Evolutionary conservation across 1,140 invertebrate species (phyloP).

Genomic region (Monochamus saltuarius): DNA sequence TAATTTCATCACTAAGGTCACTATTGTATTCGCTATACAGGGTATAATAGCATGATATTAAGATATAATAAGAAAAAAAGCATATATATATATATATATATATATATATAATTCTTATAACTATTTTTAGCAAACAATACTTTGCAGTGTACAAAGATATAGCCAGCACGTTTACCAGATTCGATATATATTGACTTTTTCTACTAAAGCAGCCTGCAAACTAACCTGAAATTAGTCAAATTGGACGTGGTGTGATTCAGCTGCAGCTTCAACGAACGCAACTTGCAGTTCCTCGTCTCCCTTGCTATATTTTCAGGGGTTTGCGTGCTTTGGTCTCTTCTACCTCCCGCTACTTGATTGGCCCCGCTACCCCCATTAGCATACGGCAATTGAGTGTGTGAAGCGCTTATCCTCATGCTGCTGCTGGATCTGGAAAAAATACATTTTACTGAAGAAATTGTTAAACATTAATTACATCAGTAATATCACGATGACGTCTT

Average conservation of each 20-base stretch:
- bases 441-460: not conserved
- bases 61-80: too few relatives aligned
- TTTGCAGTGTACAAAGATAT: too few relatives aligned
- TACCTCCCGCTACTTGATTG: conserved; percentile 41
- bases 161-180: too few relatives aligned
- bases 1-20: too few relatives aligned
- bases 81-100: too few relatives aligned
- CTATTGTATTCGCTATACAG: too few relatives aligned
- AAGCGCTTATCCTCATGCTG: conserved; percentile 52
- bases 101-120: too few relatives aligned
- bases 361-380: conserved; percentile 55
- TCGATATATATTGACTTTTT: too few relatives aligned
- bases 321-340: conserved; percentile 65
- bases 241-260: conserved; percentile 63
- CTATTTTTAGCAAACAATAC: too few relatives aligned
- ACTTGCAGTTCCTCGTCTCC: conserved; percentile 65
- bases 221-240: conserved; percentile 65
- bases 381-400: conserved; percentile 61
- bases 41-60: too few relatives aligned
- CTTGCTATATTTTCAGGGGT: conserved; percentile 68
- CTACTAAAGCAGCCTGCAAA: not conserved
- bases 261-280: conserved; percentile 66
- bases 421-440: conserved; percentile 30
- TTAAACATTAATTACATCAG: too few relatives aligned
- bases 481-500: too few relatives aligned